Evolutionary conservation across 2,888 invertebrate species (phyloP).

Genomic region (Phyllotreta cruciferae): DNA sequence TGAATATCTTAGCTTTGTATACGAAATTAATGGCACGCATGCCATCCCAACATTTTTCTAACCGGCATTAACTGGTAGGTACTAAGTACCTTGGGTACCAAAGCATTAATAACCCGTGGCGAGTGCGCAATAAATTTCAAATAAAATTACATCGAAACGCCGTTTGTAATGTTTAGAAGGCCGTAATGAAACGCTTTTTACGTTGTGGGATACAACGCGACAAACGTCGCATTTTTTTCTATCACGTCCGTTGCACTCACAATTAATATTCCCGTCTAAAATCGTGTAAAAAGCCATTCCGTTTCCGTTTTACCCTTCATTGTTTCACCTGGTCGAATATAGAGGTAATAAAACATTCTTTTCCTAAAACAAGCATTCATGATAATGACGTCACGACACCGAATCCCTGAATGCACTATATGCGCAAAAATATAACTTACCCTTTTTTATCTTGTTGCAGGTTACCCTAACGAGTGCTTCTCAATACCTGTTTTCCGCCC

Average conservation of each 20-base stretch:
- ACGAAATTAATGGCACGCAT: too few relatives aligned
- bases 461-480: constrained; percentile 65
- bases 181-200: constrained; percentile 6
- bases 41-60: too few relatives aligned
- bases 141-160: constrained; percentile 13
- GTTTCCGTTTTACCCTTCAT: constrained; percentile 8
- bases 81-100: too few relatives aligned
- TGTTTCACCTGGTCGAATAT: background rate
- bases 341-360: background rate
- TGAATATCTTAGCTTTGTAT: too few relatives aligned
- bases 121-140: constrained; percentile 16
- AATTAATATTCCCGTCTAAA: background rate
- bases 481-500: constrained; percentile 64
- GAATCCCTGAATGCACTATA: too few relatives aligned
- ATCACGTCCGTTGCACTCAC: background rate
- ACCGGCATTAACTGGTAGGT: too few relatives aligned
- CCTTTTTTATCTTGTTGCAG: constrained; percentile 57
- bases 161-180: constrained; percentile 17
- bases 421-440: too few relatives aligned
- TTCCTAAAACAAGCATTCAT: background rate
- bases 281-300: constrained; percentile 1
- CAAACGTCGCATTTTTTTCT: constrained; percentile 6
- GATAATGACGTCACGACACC: too few relatives aligned
- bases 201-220: background rate
- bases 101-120: constrained; percentile 7